A percentile compares a stretch with the other conserved stretches of the same genome.
Conservation (phyloP, 2,888 invertebrate species). For the Eupithecia dodoneata region DNA sequence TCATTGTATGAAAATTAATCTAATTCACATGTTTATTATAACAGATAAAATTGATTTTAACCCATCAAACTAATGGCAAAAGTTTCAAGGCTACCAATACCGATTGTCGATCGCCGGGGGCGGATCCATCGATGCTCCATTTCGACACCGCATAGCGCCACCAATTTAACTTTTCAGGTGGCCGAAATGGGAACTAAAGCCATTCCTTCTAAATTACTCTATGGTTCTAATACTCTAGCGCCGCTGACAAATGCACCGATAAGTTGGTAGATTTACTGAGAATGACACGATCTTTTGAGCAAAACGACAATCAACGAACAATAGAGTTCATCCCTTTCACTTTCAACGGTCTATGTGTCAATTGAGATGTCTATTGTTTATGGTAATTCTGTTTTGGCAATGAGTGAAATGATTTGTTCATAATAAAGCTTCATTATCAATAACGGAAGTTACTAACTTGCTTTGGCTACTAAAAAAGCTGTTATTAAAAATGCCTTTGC, state of each 20-base stretch:
- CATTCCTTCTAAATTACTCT: not conserved
- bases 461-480: no score
- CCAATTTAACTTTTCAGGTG: conserved; percentile 2
- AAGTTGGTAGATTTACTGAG: conserved; percentile 54
- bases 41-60: not conserved
- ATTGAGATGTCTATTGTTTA: conserved; percentile 63
- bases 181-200: not conserved
- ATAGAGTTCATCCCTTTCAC: conserved; percentile 78
- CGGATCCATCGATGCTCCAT: conserved; percentile 58
- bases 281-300: conserved; percentile 78
- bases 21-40: not conserved
- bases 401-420: not conserved
- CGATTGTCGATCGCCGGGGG: conserved; percentile 43
- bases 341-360: conserved; percentile 65
- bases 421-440: not conserved
- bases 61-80: not conserved
- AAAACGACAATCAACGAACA: conserved; percentile 65
- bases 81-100: conserved; percentile 21
- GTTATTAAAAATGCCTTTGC: no score
- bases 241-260: not conserved
- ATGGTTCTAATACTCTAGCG: not conserved
- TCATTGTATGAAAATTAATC: not conserved
- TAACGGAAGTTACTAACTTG: not conserved
- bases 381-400: conserved; percentile 20
- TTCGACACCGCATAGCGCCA: conserved; percentile 61